Evolutionary conservation across 1,140 invertebrate genomes (phyloP).

Genomic region (Proales similis): DNA sequence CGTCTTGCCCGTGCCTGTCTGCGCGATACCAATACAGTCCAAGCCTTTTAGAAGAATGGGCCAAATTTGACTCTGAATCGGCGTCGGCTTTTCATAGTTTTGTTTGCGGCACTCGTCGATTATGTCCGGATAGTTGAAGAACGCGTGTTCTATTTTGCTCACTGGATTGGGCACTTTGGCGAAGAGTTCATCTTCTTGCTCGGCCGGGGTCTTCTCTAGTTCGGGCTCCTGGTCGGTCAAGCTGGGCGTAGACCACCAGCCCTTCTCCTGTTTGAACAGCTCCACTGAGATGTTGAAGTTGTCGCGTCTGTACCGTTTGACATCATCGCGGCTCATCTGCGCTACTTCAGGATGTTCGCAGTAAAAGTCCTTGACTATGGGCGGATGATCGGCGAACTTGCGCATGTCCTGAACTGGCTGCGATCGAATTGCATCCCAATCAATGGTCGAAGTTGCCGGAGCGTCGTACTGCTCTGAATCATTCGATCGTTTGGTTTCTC

Average conservation of each 20-base stretch:
- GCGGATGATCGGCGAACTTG: constrained; percentile 29
- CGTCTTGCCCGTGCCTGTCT: constrained; percentile 74
- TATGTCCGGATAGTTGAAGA: constrained; percentile 62
- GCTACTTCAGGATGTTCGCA: constrained; percentile 2
- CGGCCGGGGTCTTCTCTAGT: neutral
- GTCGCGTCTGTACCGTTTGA: constrained; percentile 20
- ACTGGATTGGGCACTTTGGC: constrained; percentile 73
- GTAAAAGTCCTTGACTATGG: constrained; percentile 33
- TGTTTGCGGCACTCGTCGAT: constrained; percentile 47
- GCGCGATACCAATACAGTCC: constrained; percentile 85
- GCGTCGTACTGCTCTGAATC: neutral
- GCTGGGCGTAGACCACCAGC: too few species aligned
- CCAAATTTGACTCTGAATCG: constrained; percentile 68
- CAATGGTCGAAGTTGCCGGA: neutral
- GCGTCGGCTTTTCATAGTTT: constrained; percentile 47
- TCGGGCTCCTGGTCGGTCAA: neutral
- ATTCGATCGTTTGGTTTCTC: neutral
- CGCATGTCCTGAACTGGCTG: constrained; percentile 21
- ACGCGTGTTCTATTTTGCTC: constrained; percentile 73
- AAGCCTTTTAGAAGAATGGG: constrained; percentile 72
- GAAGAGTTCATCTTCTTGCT: constrained; percentile 17
- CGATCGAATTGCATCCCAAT: constrained; percentile 29
- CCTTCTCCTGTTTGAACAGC: constrained; percentile 33
- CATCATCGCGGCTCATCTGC: constrained; percentile 17
- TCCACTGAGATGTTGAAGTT: constrained; percentile 32